Evolutionary conservation across 30 jellyfish, hydroid and myxozoan genomes (phyloP).

Genomic region (Mastigias papua): DNA sequence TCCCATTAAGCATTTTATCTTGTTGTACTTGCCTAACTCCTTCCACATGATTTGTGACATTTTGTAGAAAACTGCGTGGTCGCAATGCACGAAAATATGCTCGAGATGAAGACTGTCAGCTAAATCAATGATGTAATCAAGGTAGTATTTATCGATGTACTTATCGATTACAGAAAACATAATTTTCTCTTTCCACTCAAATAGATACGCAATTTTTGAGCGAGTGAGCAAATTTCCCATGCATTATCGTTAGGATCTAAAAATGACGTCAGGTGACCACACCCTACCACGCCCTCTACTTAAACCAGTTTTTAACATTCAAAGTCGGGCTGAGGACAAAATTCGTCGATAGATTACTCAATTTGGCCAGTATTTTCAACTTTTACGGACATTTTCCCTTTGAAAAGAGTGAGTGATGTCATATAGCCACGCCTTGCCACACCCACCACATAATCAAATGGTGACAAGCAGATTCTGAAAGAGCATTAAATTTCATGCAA

Average conservation of each 20-base stretch:
- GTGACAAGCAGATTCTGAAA: conserved; percentile 64
- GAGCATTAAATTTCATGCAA: conserved; percentile 63
- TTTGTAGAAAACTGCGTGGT: conserved; percentile 52
- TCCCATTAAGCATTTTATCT: conserved; percentile 52
- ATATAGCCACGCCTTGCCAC: background rate
- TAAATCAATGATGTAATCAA: conserved; percentile 67
- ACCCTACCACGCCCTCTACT: conserved; percentile 3
- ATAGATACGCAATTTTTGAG: conserved; percentile 6
- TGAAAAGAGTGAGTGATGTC: conserved; percentile 54
- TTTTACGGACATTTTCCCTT: conserved; percentile 7
- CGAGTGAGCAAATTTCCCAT: conserved; percentile 6
- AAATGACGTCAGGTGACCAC: conserved; percentile 38
- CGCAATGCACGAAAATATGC: conserved; percentile 64
- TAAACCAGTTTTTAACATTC: conserved; percentile 13
- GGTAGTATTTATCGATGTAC: conserved; percentile 31
- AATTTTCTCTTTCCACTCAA: background rate
- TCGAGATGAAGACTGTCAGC: conserved; percentile 69
- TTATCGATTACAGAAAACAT: background rate
- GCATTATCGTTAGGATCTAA: conserved; percentile 9
- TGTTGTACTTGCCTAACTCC: conserved; percentile 55
- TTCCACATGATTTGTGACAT: conserved; percentile 49
- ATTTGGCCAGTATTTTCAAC: conserved; percentile 23
- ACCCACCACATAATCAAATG: conserved; percentile 27
- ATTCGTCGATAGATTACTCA: conserved; percentile 13
- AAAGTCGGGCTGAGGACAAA: conserved; percentile 17